A percentile compares a stretch with the other conserved stretches of the same genome.
phyloP scores from a whole-genome alignment of 2,888 invertebrate species.

The Lypha dubia region DNA sequence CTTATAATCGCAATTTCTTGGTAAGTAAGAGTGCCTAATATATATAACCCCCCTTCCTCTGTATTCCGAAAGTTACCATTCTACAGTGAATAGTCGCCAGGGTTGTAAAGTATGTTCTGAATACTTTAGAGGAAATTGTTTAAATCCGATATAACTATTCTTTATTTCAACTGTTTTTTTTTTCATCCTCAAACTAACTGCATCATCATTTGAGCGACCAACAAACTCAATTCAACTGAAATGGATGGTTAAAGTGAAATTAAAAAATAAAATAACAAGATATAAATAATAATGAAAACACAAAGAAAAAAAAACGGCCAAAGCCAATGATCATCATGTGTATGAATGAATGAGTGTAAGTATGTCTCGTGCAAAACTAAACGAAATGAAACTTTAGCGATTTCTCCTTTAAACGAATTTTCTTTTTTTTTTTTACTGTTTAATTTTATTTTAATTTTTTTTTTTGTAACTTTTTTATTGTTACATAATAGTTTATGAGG shows the following conservation, averaged over 20 bases:
- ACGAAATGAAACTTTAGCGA: slow-evolving; percentile 68
- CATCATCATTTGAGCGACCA: slow-evolving; percentile 10
- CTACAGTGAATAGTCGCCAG: too few relatives aligned
- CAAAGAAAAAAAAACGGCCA: slow-evolving; percentile 32
- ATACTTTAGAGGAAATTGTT: too few relatives aligned
- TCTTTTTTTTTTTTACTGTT: slow-evolving; percentile 43
- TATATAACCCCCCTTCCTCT: too few relatives aligned
- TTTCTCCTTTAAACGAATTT: slow-evolving; percentile 68
- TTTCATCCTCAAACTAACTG: slow-evolving; percentile 14
- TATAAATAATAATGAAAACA: slow-evolving; percentile 22
- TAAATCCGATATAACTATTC: not conserved
- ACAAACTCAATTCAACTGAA: slow-evolving; percentile 6
- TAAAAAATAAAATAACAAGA: slow-evolving; percentile 10
- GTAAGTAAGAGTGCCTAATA: too few relatives aligned
- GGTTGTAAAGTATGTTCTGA: too few relatives aligned
- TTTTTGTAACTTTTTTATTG: slow-evolving; percentile 42
- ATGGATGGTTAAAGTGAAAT: slow-evolving; percentile 59
- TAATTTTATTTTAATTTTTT: slow-evolving; percentile 18
- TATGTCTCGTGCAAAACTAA: slow-evolving; percentile 37
- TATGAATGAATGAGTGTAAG: slow-evolving; percentile 34
- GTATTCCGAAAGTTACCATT: too few relatives aligned
- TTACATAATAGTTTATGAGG: slow-evolving; percentile 61
- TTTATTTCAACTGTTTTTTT: not conserved
- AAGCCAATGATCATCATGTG: slow-evolving; percentile 61
- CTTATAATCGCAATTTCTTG: too few relatives aligned